Conservation (phyloP, 2,888 invertebrate genomes). For the Leptinotarsa juncta region DNA sequence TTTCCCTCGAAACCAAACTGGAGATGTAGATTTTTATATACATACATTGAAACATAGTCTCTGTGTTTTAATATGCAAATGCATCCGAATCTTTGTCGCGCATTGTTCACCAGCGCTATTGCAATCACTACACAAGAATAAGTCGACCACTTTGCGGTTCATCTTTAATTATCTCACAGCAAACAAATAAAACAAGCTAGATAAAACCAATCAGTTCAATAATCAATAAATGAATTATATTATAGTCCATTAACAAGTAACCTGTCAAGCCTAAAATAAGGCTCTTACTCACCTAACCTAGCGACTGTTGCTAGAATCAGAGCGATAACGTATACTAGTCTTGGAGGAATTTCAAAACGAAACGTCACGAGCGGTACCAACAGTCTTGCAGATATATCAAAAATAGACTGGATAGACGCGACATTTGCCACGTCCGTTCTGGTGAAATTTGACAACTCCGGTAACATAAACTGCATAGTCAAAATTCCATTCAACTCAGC, state of each 20-base stretch:
- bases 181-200: no score
- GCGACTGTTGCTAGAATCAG: slow-evolving; percentile 61
- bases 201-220: slow-evolving; percentile 44
- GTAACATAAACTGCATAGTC: slow-evolving; percentile 66
- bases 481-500: slow-evolving; percentile 67
- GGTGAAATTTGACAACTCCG: slow-evolving; percentile 60
- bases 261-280: no score
- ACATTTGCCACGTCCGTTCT: slow-evolving; percentile 60
- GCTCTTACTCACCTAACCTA: slow-evolving; percentile 60
- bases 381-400: slow-evolving; percentile 64
- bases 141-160: no score
- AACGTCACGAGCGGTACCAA: slow-evolving; percentile 62
- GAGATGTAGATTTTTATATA: no score
- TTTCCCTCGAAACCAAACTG: no score
- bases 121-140: no score
- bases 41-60: no score
- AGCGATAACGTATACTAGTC: slow-evolving; percentile 61
- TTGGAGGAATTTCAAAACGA: slow-evolving; percentile 57
- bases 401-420: slow-evolving; percentile 62
- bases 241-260: not conserved
- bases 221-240: slow-evolving; percentile 44
- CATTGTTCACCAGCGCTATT: no score
- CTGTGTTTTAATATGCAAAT: no score
- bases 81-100: no score
- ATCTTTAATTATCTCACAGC: no score